Evolutionary conservation across 2,797 vertebrate species (phyloP).

Genomic region (Fistularia tabacaria): DNA sequence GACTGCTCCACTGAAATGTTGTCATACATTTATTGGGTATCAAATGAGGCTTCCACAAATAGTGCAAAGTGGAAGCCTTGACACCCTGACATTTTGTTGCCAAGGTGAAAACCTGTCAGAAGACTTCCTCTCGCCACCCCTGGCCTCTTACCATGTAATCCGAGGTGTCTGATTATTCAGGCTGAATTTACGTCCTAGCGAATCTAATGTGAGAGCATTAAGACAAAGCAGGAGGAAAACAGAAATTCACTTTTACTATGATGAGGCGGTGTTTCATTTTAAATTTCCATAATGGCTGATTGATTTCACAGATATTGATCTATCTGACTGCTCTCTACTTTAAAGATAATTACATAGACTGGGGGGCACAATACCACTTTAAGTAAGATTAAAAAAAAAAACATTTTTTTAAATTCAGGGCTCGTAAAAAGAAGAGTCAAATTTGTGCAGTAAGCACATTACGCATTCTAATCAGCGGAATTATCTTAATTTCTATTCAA

Average conservation of each 20-base stretch:
- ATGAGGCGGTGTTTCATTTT: too few species aligned
- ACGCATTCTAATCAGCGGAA: conserved; percentile 16
- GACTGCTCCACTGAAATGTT: conserved; percentile 57
- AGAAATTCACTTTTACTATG: conserved; percentile 17
- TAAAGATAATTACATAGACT: conserved; percentile 45
- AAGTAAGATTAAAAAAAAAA: conserved; percentile 15
- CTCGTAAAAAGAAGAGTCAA: conserved; percentile 43
- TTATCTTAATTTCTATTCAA: conserved; percentile 15
- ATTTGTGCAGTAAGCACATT: conserved; percentile 43
- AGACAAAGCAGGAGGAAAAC: not conserved
- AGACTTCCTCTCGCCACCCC: conserved; percentile 15
- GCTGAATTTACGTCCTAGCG: conserved; percentile 9
- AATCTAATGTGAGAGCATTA: conserved; percentile 3
- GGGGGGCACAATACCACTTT: conserved; percentile 28
- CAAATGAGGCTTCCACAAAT: conserved; percentile 50
- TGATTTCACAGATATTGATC: conserved; percentile 48
- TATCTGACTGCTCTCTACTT: conserved; percentile 33
- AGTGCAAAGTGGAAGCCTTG: conserved; percentile 31
- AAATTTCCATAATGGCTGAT: conserved; percentile 15
- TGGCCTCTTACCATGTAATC: conserved; percentile 19
- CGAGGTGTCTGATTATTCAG: conserved; percentile 11
- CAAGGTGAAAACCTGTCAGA: conserved; percentile 46
- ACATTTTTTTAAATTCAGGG: too few species aligned
- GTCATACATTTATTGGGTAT: conserved; percentile 67
- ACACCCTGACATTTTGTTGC: conserved; percentile 55